Base-by-base conservation (phyloP, 2,888 invertebrate species). In the Mesodorylaimus sp. region DNA sequence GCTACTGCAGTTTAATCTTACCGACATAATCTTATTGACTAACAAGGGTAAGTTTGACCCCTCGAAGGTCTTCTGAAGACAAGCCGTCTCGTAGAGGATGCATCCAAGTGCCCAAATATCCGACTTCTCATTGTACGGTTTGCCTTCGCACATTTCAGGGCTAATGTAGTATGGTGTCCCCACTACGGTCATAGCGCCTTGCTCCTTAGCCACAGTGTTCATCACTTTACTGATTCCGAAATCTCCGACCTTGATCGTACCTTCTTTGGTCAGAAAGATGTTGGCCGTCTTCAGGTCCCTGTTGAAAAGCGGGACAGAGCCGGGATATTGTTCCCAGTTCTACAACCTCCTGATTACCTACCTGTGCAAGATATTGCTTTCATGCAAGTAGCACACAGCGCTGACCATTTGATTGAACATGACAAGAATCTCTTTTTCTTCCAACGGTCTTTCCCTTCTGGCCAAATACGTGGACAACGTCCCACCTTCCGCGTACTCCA, bases 401-500 rank as follows among this genome's bases (percentile, higher is more conserved):
- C 76, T 74, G 5, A 76, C 75, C 55, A 80, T 79, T 66, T 81
- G 80, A 52, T 75, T 73, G 58, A 80, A 77, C 53, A 79, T 72
- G 3, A 70, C 67, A 38, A 80, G 68, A 43, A 79, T 73, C 53
- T 77, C 76, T 52, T 73, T 68, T 63, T 81, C 81, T 1, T 75
- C 73, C 49, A 81, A 67, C 5, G 72, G 63, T 10, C 61, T 65
- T 29, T 72, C 69, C 26, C 74, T 71, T 39, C 71, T 69, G 26
- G 73, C 66, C 39, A 81, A 71, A 54, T 75, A 73, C 59, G 80
- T 78, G 0, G 78, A 75, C 53, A 81, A 64, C 2, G 79, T 81
- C 70, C 80, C 81, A 21, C 78, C 79, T 63, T 81, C 79, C 2
- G 80, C 81, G 63, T 79, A 82, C 62, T 81, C 81, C 80, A 81